Base-by-base conservation (phyloP, 2,113 vertebrate genomes). In the Speoplatyrhinus poulsoni region DNA sequence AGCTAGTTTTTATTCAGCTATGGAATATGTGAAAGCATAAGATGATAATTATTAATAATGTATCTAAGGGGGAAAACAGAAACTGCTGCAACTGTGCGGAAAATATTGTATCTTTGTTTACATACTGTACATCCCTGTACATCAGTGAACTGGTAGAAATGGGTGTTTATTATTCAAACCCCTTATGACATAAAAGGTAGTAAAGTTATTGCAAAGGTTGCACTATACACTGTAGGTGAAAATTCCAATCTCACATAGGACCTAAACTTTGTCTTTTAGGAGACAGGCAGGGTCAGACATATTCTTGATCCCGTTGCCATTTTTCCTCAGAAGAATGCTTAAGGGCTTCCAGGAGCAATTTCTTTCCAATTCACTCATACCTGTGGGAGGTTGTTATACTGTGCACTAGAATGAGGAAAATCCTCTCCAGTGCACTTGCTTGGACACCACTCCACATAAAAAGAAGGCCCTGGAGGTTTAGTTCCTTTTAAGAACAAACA, bases 301-400 rank as follows among this genome's bases (percentile, higher is more conserved):
- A 55, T 50, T 59, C 33, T 13, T 61, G 63, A 60, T 62, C 54
- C 13, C 46, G 19, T 26, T 58, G 16, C 69, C 55, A 33, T 72
- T 89, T 72, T 76, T 36, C 62, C 61, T 62, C 19, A 47, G 52
- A 65, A 70, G 69, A 83, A 77, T 62, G 59, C 81, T 83, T 68
- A 54, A 72, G 73, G 79, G 75, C 68, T 57, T 69, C 17, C 53
- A 55, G 56, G 62, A 75, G 73, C 64, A 83, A 71, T 82, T 77
- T 69, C 67, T 61, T 86, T 84, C 69, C 78, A 73, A 82, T 83
- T 76, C 59, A 70, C 76, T 82, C 61, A 77, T 67, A 84, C 19
- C 50, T 72, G 80, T 62, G 52, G 46, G 49, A 80, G 11, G 57
- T 41, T 70, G 68, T 19, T 68, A 59, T 19, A 67, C 54, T 9